Evolutionary conservation across 1,140 invertebrate species (phyloP).

Genomic region (Hyposmocoma kahamanoa): DNA sequence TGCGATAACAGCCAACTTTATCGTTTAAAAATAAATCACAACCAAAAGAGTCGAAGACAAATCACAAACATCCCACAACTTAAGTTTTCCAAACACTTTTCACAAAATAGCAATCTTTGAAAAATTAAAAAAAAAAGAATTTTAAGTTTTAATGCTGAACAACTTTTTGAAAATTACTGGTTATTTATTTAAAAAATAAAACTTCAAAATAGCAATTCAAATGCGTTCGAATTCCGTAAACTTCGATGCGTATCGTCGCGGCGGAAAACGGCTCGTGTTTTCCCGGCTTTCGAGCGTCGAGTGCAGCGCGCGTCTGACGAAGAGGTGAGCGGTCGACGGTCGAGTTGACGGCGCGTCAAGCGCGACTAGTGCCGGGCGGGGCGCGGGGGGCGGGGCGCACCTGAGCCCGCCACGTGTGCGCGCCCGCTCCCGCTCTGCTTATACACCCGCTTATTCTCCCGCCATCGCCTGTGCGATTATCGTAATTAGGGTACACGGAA

Average conservation of each 20-base stretch:
- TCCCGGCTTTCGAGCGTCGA: conserved; percentile 66
- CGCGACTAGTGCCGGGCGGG: conserved; percentile 18
- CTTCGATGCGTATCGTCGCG: conserved; percentile 43
- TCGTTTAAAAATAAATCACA: conserved; percentile 31
- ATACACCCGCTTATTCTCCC: conserved; percentile 26
- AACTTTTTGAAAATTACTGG: conserved; percentile 1
- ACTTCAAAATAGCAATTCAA: conserved; percentile 29
- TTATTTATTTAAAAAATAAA: conserved; percentile 1
- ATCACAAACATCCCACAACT: conserved; percentile 56
- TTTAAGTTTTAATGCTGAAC: not conserved
- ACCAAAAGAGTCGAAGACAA: conserved; percentile 26
- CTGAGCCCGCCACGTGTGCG: conserved; percentile 43
- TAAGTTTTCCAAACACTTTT: conserved; percentile 35
- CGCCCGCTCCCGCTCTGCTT: conserved; percentile 39
- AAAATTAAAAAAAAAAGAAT: not conserved
- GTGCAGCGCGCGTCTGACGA: conserved; percentile 58
- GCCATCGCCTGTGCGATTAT: conserved; percentile 21
- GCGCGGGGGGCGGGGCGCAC: conserved; percentile 48
- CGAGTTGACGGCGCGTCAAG: conserved; percentile 30
- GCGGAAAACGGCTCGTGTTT: conserved; percentile 65
- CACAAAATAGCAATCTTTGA: conserved; percentile 14
- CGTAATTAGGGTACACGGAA: conserved; percentile 31
- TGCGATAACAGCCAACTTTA: conserved; percentile 25
- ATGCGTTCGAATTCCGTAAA: conserved; percentile 36
- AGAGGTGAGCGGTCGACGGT: conserved; percentile 44